phyloP scores from a whole-genome alignment of 2,888 invertebrate genomes.

The Apoda limacodes region DNA sequence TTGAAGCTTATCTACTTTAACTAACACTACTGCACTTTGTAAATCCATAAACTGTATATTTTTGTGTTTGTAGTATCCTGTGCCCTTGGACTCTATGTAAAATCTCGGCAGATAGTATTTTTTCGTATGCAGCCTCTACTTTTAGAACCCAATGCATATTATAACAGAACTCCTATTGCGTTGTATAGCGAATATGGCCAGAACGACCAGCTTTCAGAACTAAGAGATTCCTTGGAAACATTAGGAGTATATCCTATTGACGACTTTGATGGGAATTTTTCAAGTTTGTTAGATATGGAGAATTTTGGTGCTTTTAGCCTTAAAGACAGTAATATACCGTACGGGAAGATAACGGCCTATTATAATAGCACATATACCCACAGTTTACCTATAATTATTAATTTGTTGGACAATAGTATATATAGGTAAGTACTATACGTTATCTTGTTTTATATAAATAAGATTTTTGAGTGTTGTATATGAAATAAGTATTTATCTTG shows the following conservation, averaged over 20 bases:
- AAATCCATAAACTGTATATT: not conserved
- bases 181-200: slow-evolving; percentile 68
- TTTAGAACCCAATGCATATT: slow-evolving; percentile 73
- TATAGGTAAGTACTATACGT: slow-evolving; percentile 67
- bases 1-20: too few species aligned
- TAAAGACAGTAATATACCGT: slow-evolving; percentile 60
- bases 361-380: slow-evolving; percentile 87
- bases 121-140: slow-evolving; percentile 73
- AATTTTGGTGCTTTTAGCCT: slow-evolving; percentile 77
- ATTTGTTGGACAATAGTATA: slow-evolving; percentile 77
- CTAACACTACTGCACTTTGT: too few species aligned
- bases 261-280: slow-evolving; percentile 76
- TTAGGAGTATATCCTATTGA: slow-evolving; percentile 51
- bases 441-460: too few species aligned
- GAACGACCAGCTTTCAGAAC: slow-evolving; percentile 39
- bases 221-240: slow-evolving; percentile 43
- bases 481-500: too few species aligned
- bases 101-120: slow-evolving; percentile 72
- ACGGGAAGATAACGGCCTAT: slow-evolving; percentile 71
- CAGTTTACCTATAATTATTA: slow-evolving; percentile 80
- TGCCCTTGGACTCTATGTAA: slow-evolving; percentile 75
- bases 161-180: slow-evolving; percentile 68
- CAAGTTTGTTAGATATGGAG: slow-evolving; percentile 71
- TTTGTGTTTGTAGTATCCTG: slow-evolving; percentile 63
- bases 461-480: too few species aligned